Evolutionary conservation across 2,113 vertebrate genomes (phyloP).

Genomic region (Cheirogaleus medius): DNA sequence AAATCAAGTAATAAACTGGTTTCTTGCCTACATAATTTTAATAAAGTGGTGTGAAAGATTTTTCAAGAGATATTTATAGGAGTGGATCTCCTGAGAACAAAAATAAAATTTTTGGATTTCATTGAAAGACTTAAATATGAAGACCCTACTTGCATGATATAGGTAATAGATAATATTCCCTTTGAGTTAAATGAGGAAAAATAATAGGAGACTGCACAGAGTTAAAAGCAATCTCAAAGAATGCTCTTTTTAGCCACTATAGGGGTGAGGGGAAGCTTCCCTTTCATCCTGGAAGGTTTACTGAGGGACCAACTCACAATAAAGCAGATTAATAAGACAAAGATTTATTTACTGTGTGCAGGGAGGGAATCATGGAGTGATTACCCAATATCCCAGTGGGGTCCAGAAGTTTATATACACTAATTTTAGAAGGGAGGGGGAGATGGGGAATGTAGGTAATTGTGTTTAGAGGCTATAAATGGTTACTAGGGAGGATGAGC

Average conservation of each 20-base stretch:
- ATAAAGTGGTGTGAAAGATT: not conserved
- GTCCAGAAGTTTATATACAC: no score
- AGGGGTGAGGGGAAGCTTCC: no score
- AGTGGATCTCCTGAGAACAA: not conserved
- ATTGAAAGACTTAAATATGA: not conserved
- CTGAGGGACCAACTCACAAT: no score
- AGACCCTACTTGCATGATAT: not conserved
- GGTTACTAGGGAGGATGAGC: no score
- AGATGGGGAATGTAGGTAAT: no score
- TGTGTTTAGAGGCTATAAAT: no score
- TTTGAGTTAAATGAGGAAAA: not conserved
- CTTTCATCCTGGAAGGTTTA: no score
- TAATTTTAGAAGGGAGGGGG: no score
- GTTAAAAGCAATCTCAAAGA: not conserved
- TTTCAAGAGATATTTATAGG: not conserved
- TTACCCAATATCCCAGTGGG: no score
- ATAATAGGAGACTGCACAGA: not conserved
- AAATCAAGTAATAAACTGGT: not conserved
- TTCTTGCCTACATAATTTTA: not conserved
- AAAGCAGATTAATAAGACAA: no score
- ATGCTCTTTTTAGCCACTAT: not conserved
- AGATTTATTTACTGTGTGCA: no score
- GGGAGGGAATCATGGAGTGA: no score
- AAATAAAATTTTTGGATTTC: not conserved
- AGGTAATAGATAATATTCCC: not conserved